phyloP scores from a whole-genome alignment of 2,113 vertebrate genomes.

The Raja brachyura region DNA sequence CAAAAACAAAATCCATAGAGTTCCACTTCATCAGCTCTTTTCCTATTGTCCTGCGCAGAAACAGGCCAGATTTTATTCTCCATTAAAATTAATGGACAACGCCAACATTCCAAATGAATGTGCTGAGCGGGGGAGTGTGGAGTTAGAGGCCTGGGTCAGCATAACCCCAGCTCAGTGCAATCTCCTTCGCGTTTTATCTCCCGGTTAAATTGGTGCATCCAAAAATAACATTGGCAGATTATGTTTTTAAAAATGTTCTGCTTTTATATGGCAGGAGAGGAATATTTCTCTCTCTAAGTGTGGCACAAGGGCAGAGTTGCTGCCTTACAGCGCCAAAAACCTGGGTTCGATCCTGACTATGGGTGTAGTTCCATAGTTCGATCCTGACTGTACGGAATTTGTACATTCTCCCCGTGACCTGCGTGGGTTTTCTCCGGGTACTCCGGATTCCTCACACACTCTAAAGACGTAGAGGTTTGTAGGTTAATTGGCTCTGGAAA shows the following conservation, averaged over 20 bases:
- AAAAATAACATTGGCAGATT: conserved; percentile 11
- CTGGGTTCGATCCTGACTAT: too few relatives aligned
- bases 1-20: background rate
- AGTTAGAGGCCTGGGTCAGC: background rate
- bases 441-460: too few relatives aligned
- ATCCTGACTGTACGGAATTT: too few relatives aligned
- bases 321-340: too few relatives aligned
- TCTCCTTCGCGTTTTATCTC: background rate
- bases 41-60: background rate
- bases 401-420: too few relatives aligned
- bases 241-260: background rate
- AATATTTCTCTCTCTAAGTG: background rate
- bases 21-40: background rate
- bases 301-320: too few relatives aligned
- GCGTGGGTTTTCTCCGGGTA: too few relatives aligned
- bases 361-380: too few relatives aligned
- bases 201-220: background rate
- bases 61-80: background rate
- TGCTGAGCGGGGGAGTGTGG: background rate
- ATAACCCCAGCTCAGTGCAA: background rate
- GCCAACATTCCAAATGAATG: background rate
- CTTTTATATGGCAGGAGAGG: background rate
- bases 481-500: too few relatives aligned
- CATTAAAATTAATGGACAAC: background rate
- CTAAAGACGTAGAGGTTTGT: too few relatives aligned